phyloP scores from a whole-genome alignment of 2,113 vertebrate genomes.

The Cheilinus undulatus region DNA sequence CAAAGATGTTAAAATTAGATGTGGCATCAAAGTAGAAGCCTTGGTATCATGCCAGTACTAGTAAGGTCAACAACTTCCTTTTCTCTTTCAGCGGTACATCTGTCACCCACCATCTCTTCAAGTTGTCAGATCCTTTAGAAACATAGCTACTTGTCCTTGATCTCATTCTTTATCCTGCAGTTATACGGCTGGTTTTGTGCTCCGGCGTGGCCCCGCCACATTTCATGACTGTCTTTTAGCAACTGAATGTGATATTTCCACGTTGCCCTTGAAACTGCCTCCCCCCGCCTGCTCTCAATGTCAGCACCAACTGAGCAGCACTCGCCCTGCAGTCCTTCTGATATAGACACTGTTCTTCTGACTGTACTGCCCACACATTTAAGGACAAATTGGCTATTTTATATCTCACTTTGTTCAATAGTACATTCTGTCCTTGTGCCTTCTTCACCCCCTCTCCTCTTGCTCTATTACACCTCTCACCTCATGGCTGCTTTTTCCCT shows the following conservation, averaged over 20 bases:
- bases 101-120: constrained; percentile 28
- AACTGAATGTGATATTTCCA: constrained; percentile 63
- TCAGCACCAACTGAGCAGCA: constrained; percentile 48
- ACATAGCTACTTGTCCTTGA: constrained; percentile 44
- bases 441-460: constrained; percentile 12
- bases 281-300: constrained; percentile 53
- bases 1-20: constrained; percentile 10
- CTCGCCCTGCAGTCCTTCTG: constrained; percentile 25
- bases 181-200: constrained; percentile 31
- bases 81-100: constrained; percentile 9
- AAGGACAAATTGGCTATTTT: constrained; percentile 47
- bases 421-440: constrained; percentile 40
- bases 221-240: constrained; percentile 45
- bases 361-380: constrained; percentile 21
- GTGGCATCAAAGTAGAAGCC: constrained; percentile 6
- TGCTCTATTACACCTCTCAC: constrained; percentile 28
- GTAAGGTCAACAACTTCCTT: constrained; percentile 19
- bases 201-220: constrained; percentile 9
- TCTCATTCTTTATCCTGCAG: constrained; percentile 33
- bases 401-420: constrained; percentile 34
- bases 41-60: neutral
- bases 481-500: constrained; percentile 9
- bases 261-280: constrained; percentile 70
- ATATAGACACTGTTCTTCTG: constrained; percentile 21
- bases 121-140: constrained; percentile 31